Conservation (phyloP, 2,797 vertebrate genomes). For the Psittacula echo region DNA sequence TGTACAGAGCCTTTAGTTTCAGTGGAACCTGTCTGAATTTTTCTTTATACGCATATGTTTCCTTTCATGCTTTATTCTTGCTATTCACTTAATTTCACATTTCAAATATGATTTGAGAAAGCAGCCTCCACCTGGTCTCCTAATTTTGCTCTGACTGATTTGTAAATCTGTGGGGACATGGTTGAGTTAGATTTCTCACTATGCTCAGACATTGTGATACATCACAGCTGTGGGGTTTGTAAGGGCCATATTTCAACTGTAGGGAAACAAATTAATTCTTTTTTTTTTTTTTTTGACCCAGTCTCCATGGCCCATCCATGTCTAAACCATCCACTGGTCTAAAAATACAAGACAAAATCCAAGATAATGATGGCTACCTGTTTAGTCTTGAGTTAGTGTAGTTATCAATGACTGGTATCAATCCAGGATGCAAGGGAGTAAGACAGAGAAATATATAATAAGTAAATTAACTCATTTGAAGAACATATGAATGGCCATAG, state of each 20-base stretch:
- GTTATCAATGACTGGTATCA: background rate
- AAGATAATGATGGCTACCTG: background rate
- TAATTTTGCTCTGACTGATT: conserved; percentile 20
- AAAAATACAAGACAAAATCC: conserved; percentile 41
- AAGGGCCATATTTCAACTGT: background rate
- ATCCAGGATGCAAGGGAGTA: background rate
- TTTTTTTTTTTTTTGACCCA: background rate
- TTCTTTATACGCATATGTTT: background rate
- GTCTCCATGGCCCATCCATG: background rate
- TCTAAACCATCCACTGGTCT: background rate
- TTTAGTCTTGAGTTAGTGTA: conserved; percentile 9
- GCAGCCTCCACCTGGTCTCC: background rate
- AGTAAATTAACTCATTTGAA: background rate
- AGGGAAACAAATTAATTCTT: background rate
- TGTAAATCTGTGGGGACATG: background rate
- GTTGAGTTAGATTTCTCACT: background rate
- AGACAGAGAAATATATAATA: background rate
- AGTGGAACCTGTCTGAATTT: background rate
- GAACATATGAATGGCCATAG: background rate
- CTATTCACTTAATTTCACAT: background rate
- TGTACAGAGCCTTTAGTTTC: background rate
- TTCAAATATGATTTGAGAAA: conserved; percentile 31
- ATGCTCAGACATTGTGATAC: background rate
- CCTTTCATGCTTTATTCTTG: background rate
- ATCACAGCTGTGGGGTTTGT: background rate